A percentile compares a stretch with the other conserved stretches of the same genome.
phyloP scores from a whole-genome alignment of 2,797 vertebrate species.

The Pitangus sulphuratus region DNA sequence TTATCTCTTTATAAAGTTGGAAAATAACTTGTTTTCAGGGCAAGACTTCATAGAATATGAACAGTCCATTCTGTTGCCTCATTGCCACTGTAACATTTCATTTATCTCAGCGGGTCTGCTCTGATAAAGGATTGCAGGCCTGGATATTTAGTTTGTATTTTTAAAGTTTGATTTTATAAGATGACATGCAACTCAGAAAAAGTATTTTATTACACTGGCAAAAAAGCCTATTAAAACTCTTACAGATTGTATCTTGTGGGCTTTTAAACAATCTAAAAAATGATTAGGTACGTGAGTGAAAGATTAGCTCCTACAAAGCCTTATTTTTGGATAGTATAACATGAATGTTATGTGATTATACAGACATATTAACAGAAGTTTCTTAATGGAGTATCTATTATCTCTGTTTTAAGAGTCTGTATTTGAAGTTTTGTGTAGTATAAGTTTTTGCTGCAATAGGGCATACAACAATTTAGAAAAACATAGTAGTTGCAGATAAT shows the following conservation, averaged over 20 bases:
- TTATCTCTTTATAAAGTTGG: not conserved
- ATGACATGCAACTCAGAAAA: not conserved
- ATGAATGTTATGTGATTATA: not conserved
- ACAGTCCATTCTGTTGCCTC: not conserved
- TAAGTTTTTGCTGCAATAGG: not conserved
- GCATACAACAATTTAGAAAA: not conserved
- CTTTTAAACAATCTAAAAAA: not conserved
- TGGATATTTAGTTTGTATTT: not conserved
- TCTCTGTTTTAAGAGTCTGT: not conserved
- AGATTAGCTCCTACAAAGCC: not conserved
- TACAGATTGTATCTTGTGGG: not conserved
- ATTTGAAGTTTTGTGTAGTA: not conserved
- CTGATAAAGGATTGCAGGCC: not conserved
- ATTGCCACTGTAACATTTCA: not conserved
- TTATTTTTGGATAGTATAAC: not conserved
- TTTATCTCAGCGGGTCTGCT: not conserved
- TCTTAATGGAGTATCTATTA: not conserved
- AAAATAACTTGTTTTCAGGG: not conserved
- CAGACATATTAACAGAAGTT: not conserved
- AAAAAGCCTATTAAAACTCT: not conserved
- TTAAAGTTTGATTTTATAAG: not conserved
- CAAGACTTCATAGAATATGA: not conserved
- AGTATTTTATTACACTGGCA: not conserved
- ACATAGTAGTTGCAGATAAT: not conserved
- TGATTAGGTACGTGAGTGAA: not conserved